phyloP scores from a whole-genome alignment of 2,113 vertebrate species.

The Gorsachius goisagi region DNA sequence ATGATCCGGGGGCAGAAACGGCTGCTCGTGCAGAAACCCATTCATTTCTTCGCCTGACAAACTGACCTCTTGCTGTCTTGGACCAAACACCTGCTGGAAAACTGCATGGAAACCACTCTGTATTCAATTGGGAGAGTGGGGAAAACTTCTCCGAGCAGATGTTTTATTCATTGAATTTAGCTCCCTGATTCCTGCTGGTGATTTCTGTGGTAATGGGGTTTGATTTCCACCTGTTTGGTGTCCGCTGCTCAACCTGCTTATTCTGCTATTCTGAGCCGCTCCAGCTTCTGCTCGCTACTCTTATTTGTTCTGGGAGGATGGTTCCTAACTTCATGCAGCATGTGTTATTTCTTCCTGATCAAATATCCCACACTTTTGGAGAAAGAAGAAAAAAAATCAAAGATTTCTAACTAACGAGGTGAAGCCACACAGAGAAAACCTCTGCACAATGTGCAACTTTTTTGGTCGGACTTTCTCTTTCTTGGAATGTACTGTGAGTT shows the following conservation, averaged over 20 bases:
- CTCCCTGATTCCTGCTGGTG: neutral
- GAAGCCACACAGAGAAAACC: neutral
- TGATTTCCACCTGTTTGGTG: neutral
- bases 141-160: neutral
- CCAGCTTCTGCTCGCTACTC: neutral
- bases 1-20: fast-evolving
- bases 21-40: neutral
- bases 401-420: neutral
- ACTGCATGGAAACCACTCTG: neutral
- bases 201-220: neutral
- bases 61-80: neutral
- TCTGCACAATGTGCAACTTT: neutral
- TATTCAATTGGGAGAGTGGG: neutral
- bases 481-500: neutral
- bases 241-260: neutral
- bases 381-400: neutral
- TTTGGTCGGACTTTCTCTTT: neutral
- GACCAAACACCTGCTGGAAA: neutral
- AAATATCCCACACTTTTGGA: neutral
- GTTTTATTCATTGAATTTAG: neutral
- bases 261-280: neutral
- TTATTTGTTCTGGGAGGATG: neutral
- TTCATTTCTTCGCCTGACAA: neutral
- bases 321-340: neutral
- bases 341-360: neutral